Evolutionary conservation across 1,140 invertebrate species (phyloP), one percentile per base, ranked within the genome.

Genomic region (Drosophila nasuta): DNA sequence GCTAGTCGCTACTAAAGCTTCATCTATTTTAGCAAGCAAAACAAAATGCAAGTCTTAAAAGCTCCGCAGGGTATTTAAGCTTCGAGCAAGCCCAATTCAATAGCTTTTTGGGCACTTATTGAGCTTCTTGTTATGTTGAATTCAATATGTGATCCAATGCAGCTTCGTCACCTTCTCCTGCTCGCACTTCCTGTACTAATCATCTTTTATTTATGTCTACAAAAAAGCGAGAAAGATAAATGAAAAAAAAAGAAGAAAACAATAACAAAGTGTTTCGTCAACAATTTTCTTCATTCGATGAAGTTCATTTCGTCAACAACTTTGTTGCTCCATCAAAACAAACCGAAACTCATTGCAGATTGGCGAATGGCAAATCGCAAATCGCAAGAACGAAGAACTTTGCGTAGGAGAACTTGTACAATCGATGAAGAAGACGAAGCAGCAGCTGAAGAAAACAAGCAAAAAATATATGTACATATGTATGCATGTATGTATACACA

Each of bases 301-400:
- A 64, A 43, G 13, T 54, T 30, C 35, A 52, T 28, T 64, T 54
- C 49, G 46, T 30, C 65, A 69, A 74, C 65, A 69, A 74, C 65
- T 56, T 56, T 74, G 71, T 74, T 74, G 58, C 57, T 35, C 41
- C 65, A 62, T 56, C 65, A 48, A 74, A 69, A 74, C 41, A 74
- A 74, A 62, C 65, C 28, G 43, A 17, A 59, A 48, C n/a, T 5
- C 35, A 20, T 51, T 45, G 25, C 15, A 30, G 30, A 49, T 43
- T 49, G 6, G 35, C 11, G 35, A 30, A 43, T 13, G 41, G 2
- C 41, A 13, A 13, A 13, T 2, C 41, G n/a, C 11, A 43, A 7
- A n/a, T 3, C 35, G 35, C 35, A 38, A 11, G 35, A 38, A 13
- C 41, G 51, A 54, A 54, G 51, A 54, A 15, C 28, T 30, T 52